Evolutionary conservation across 2,888 invertebrate species (phyloP), one percentile per base, ranked within the genome.

Genomic region (Agriopis leucophaearia): DNA sequence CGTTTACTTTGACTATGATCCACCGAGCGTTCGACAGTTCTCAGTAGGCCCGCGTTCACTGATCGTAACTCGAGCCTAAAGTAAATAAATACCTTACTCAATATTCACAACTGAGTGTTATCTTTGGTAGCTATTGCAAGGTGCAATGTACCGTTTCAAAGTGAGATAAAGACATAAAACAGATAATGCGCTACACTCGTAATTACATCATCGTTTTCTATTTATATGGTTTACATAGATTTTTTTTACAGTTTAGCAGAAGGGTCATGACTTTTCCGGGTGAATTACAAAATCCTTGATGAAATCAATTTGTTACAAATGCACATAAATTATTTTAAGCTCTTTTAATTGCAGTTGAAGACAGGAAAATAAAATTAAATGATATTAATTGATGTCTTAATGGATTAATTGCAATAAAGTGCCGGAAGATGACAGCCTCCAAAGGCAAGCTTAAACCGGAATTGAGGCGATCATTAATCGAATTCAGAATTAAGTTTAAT

Each of bases 31-130:
- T 74, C 74, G 76, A 76, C 75, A 69, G 54, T 71, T 62, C 70
- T 76, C 74, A 63, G 73, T 75, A 71, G 81, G 78, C 81, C 80
- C 86, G 57, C 74, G 56, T 73, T 81, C 85, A 86, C 87, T 86
- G 81, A 78, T 81, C 74, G 77, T 74, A 76, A 80, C 69, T 54
- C 60, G 71, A 73, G 54, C 56, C 68, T 64, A 66, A 74, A 71
- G 71, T 71, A 73, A 74, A 76, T 73, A 75, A 72, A 74, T 75
- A 78, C 71, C 66, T 72, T 71, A 67, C 72, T 65, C 69, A 73
- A 71, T 70, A 64, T 48, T 62, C 61, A 69, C 62, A 60, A n/a
- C 68, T 57, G 62, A 67, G 70, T 73, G 62, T 69, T 71, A 71
- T 76, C 69, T 72, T 65, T 68, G 66, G 65, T 69, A 67, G 64